A percentile compares a stretch with the other conserved stretches of the same genome.
Evolutionary conservation across 1,140 invertebrate genomes (phyloP).

Genomic region (Sycophaga agraensis): DNA sequence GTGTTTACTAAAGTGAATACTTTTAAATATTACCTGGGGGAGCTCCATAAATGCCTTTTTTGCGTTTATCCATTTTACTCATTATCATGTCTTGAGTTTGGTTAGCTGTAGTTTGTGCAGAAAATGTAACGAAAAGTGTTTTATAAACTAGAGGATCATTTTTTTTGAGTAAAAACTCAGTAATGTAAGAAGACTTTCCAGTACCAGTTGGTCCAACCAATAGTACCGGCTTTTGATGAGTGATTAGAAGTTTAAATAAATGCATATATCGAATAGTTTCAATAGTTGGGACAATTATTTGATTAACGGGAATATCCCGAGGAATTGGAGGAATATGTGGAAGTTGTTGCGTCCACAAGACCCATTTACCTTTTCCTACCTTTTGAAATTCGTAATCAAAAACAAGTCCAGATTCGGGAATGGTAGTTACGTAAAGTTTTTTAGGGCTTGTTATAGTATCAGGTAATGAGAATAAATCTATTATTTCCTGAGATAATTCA

Average conservation of each 20-base stretch:
- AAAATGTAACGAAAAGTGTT: conserved; percentile 88
- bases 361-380: conserved; percentile 87
- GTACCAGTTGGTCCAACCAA: conserved; percentile 91
- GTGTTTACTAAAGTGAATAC: no score
- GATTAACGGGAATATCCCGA: conserved; percentile 86
- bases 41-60: conserved; percentile 67
- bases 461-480: conserved; percentile 58
- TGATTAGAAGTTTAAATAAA: conserved; percentile 75
- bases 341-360: conserved; percentile 83
- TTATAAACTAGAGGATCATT: conserved; percentile 79
- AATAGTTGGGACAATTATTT: conserved; percentile 89
- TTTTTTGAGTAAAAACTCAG: conserved; percentile 81
- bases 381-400: conserved; percentile 91
- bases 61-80: conserved; percentile 89
- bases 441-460: conserved; percentile 60
- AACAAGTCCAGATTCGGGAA: conserved; percentile 77
- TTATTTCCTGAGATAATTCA: conserved; percentile 67
- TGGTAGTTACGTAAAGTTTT: conserved; percentile 71
- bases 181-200: conserved; percentile 87
- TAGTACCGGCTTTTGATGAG: conserved; percentile 80
- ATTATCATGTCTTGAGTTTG: conserved; percentile 96
- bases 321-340: conserved; percentile 77
- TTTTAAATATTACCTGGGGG: conserved; percentile 35
- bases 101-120: conserved; percentile 93
- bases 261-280: conserved; percentile 84